Conservation (phyloP, 2,888 invertebrate genomes). For the Lamellibrachia columna region DNA sequence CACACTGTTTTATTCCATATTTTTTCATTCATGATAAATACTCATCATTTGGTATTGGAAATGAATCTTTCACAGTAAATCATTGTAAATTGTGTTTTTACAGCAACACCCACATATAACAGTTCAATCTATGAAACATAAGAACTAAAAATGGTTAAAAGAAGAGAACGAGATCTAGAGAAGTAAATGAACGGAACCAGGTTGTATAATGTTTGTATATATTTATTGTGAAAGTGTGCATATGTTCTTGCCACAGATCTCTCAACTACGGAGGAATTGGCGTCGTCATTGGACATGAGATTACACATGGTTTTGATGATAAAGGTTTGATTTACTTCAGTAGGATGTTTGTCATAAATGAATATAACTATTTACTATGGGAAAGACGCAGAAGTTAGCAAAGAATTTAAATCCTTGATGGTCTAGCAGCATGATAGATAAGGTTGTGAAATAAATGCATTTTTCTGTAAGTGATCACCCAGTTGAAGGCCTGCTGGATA, state of each 20-base stretch:
- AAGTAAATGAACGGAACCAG: not conserved
- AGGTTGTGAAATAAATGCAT: too few relatives aligned
- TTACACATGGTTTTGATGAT: conserved; percentile 96
- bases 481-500: too few relatives aligned
- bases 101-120: not conserved
- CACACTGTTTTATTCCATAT: not conserved
- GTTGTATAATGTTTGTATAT: not conserved
- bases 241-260: conserved; percentile 67
- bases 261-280: conserved; percentile 98
- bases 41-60: not conserved
- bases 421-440: too few relatives aligned
- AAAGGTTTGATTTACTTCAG: conserved; percentile 56
- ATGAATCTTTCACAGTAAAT: not conserved
- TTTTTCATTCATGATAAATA: too few relatives aligned
- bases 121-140: not conserved
- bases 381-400: not conserved
- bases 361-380: not conserved
- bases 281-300: conserved; percentile 96
- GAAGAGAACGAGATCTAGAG: not conserved
- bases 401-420: too few relatives aligned
- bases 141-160: not conserved
- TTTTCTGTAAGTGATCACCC: too few relatives aligned
- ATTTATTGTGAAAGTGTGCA: not conserved
- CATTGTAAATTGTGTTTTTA: not conserved
- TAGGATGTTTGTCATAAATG: not conserved